Evolutionary conservation across 2,888 invertebrate genomes (phyloP).

Genomic region (Sialis fuliginosa): DNA sequence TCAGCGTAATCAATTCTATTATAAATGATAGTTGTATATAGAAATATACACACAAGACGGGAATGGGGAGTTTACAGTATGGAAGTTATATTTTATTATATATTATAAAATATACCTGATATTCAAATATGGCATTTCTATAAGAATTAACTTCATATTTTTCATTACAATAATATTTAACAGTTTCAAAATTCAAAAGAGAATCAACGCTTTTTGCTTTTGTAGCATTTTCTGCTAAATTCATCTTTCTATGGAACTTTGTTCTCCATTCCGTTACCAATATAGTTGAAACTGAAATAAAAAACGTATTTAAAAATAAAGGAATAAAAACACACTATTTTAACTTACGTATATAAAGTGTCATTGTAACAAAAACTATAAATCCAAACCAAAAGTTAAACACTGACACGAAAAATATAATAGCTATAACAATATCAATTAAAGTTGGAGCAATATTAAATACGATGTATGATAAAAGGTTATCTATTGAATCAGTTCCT

Average conservation of each 20-base stretch:
- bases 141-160: constrained; percentile 78
- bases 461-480: constrained; percentile 75
- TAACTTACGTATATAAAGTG: constrained; percentile 71
- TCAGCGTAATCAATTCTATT: not conserved
- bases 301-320: constrained; percentile 4
- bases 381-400: constrained; percentile 93
- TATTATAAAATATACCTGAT: constrained; percentile 38
- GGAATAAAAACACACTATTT: not conserved
- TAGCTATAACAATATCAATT: constrained; percentile 79
- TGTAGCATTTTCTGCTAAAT: constrained; percentile 81
- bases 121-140: constrained; percentile 65
- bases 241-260: constrained; percentile 86
- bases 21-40: not conserved
- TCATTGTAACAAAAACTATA: constrained; percentile 88
- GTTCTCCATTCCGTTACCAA: constrained; percentile 95
- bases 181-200: constrained; percentile 93
- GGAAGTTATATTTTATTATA: not conserved
- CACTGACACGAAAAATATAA: constrained; percentile 67
- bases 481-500: constrained; percentile 92
- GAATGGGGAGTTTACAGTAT: no score
- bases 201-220: constrained; percentile 91
- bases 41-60: no score
- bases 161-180: constrained; percentile 95
- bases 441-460: constrained; percentile 90
- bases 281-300: constrained; percentile 59